Conservation (phyloP, 2,113 vertebrate species). For the Forbesichthys agassizii region DNA sequence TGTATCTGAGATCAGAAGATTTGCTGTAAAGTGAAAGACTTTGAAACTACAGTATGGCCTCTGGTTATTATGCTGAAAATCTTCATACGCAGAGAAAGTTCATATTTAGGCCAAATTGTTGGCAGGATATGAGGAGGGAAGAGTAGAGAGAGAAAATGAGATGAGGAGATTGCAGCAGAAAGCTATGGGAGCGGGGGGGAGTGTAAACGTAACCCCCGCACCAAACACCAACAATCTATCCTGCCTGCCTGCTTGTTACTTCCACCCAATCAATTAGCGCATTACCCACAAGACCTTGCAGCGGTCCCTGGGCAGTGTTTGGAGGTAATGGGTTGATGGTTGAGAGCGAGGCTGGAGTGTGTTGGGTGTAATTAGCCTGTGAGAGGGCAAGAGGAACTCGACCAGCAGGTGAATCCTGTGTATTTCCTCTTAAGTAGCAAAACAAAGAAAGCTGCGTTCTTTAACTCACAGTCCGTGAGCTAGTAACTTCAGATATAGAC, state of each 20-base stretch:
- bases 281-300: constrained; percentile 35
- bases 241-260: constrained; percentile 42
- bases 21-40: no score
- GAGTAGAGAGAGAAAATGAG: neutral
- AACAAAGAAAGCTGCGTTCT: no score
- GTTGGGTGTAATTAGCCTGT: constrained; percentile 52
- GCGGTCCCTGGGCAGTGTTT: constrained; percentile 7
- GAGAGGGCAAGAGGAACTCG: no score
- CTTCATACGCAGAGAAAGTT: no score
- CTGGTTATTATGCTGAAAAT: no score
- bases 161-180: neutral
- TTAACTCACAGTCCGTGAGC: no score
- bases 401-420: no score
- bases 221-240: constrained; percentile 31
- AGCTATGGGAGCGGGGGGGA: neutral
- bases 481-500: no score
- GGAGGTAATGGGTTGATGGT: constrained; percentile 35
- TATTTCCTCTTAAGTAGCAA: no score
- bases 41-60: no score
- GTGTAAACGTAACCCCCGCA: constrained; percentile 17
- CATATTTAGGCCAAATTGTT: no score
- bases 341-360: constrained; percentile 30
- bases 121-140: neutral
- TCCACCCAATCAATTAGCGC: constrained; percentile 37
- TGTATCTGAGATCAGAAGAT: no score